phyloP scores from a whole-genome alignment of 1,140 invertebrate species.

The Plectrocnemia conspersa region DNA sequence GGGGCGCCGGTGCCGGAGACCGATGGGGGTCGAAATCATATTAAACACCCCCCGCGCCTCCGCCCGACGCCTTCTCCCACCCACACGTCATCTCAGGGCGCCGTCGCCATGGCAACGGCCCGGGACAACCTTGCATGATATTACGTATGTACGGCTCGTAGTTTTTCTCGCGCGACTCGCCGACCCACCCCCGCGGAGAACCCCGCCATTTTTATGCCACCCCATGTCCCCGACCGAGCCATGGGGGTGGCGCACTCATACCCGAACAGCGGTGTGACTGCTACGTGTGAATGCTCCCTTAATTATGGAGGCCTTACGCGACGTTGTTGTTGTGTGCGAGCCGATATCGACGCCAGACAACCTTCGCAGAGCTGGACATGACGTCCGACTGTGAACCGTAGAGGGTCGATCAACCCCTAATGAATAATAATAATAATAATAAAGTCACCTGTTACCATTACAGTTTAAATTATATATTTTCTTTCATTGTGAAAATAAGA shows the following conservation, averaged over 20 bases:
- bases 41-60: conserved; percentile 50
- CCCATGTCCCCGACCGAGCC: conserved; percentile 35
- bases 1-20: background rate
- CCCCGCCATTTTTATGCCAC: conserved; percentile 35
- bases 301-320: conserved; percentile 22
- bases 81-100: conserved; percentile 38
- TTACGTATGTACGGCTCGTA: conserved; percentile 37
- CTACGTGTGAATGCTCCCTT: conserved; percentile 35
- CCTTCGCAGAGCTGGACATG: background rate
- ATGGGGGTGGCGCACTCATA: conserved; percentile 8
- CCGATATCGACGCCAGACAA: background rate
- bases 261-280: conserved; percentile 1
- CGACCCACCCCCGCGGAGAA: conserved; percentile 45
- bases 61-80: conserved; percentile 47
- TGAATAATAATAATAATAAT: no score
- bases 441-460: no score
- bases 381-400: background rate
- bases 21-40: conserved; percentile 36
- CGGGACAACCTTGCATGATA: conserved; percentile 37
- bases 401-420: background rate
- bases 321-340: background rate
- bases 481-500: no score
- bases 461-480: no score
- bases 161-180: conserved; percentile 44
- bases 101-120: conserved; percentile 35